Conservation (phyloP, 2,888 invertebrate genomes). For the Epirrhoe tristata region DNA sequence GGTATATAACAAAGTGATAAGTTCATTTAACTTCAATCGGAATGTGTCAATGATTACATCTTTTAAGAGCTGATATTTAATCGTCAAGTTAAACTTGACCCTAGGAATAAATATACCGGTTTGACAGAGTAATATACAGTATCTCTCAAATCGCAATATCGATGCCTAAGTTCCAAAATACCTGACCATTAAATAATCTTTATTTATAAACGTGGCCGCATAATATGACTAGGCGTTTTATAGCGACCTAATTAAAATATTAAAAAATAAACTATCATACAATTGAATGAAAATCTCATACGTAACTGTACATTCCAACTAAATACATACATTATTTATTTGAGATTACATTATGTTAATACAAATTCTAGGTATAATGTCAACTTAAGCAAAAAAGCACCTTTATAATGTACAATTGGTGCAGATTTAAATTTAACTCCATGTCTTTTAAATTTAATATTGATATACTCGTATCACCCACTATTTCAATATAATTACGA, state of each 20-base stretch:
- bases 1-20: constrained; percentile 32
- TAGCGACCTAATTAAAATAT: constrained; percentile 55
- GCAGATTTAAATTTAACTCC: constrained; percentile 19
- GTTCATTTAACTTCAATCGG: constrained; percentile 39
- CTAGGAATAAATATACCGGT: not conserved
- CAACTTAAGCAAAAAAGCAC: constrained; percentile 33
- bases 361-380: constrained; percentile 27
- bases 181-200: not conserved
- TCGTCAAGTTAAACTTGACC: not conserved
- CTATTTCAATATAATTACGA: not conserved
- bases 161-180: no score
- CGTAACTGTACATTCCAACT: constrained; percentile 81
- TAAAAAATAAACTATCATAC: constrained; percentile 63
- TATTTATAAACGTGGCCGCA: constrained; percentile 59
- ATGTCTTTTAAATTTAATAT: constrained; percentile 22
- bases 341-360: constrained; percentile 41
- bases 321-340: constrained; percentile 46
- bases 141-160: no score
- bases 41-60: constrained; percentile 36
- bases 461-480: not conserved
- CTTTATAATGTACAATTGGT: constrained; percentile 35
- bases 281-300: constrained; percentile 77
- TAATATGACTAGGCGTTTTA: constrained; percentile 77
- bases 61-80: not conserved
- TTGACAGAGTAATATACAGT: not conserved